Base-by-base conservation (phyloP, 2,113 vertebrate genomes). In the Hippopotamus amphibius region DNA sequence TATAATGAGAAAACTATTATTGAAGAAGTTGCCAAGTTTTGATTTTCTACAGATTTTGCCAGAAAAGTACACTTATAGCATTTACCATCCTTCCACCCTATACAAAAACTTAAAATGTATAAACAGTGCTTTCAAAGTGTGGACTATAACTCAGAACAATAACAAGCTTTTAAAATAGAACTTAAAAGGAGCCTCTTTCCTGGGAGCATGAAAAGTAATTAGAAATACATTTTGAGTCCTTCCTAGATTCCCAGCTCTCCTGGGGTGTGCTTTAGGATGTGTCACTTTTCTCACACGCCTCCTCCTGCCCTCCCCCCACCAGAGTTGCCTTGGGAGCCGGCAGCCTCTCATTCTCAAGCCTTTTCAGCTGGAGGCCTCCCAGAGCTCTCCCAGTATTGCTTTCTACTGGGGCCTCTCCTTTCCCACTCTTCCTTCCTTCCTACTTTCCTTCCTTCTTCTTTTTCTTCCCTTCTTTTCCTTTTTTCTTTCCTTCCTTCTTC, bases 161-260 rank as follows among this genome's bases (percentile, higher is more conserved):
- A 96, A 98, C 97, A 97, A 96, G 76, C 79, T 93, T 26, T 97
- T 97, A 94, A 98, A 94, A 97, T 50, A 76, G 96, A 97, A 97
- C 97, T 94, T 96, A 96, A 98, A 98, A 98, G 97, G 88, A 95
- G 88, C 95, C 84, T 80, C 93, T 98, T 97, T 98, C 97, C 96
- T 97, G 93, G 65, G 96, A 98, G 97, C 98, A 98, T 98, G 96
- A 97, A 98, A 98, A 98, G 96, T 94, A 98, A 98, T 97, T 96
- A 98, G 95, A 91, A 71, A 97, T 98, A 89, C 96, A 79, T 7
- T 89, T 95, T 91, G 96, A 93, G 84, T 77, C 50, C 88, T 98
- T 95, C 96, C 97, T 96, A 88, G 92, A 93, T 98, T 93, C 90
- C 77, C 80, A 86, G 96, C 0, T 37, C 88, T 97, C 95, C 93